phyloP scores from a whole-genome alignment of 1,140 invertebrate genomes.

The Elymnias hypermnestra region DNA sequence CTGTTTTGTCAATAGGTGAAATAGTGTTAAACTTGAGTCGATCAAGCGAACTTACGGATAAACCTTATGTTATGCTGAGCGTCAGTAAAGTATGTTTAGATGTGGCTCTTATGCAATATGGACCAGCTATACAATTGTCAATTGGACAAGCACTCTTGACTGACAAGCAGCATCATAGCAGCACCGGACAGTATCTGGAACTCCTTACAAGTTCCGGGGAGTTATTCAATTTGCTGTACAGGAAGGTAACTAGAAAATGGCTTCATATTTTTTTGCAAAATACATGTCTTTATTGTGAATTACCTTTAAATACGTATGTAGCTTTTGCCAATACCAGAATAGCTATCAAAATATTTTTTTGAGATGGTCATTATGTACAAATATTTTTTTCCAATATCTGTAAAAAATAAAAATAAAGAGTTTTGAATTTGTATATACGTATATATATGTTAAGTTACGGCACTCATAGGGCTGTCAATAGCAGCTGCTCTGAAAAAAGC shows the following conservation, averaged over 20 bases:
- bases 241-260: slow-evolving; percentile 45
- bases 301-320: no score
- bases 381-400: no score
- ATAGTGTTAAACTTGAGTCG: slow-evolving; percentile 75
- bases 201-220: slow-evolving; percentile 83
- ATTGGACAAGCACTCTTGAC: slow-evolving; percentile 84
- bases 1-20: slow-evolving; percentile 37
- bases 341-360: no score
- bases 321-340: no score
- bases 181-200: slow-evolving; percentile 87
- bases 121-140: slow-evolving; percentile 86
- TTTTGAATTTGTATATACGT: no score
- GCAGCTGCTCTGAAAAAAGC: no score
- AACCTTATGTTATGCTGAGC: slow-evolving; percentile 86
- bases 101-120: slow-evolving; percentile 86
- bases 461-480: no score
- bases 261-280: neutral
- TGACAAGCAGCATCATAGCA: slow-evolving; percentile 86
- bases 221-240: slow-evolving; percentile 84
- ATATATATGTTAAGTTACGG: no score
- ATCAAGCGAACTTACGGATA: slow-evolving; percentile 81
- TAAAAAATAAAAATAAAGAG: no score
- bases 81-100: slow-evolving; percentile 84
- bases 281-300: neutral
- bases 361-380: no score